Conservation (phyloP, 2,113 vertebrate genomes). For the Ceyx cyanopectus region DNA sequence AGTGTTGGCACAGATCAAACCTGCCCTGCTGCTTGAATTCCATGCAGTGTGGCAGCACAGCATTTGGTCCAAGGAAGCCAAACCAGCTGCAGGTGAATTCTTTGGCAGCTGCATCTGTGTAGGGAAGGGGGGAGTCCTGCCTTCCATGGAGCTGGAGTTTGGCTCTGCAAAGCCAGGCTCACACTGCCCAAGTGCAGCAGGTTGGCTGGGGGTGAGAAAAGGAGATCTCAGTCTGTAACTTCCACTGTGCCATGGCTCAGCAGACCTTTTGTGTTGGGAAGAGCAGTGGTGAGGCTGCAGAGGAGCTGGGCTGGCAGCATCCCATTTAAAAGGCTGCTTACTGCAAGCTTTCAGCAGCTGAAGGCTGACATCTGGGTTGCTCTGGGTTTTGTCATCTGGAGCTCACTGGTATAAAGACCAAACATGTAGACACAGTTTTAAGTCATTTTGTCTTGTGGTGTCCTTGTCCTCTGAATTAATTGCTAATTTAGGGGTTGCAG, state of each 20-base stretch:
- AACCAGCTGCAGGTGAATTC: background rate
- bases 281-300: background rate
- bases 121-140: background rate
- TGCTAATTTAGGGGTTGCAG: too few species aligned
- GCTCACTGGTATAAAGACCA: background rate
- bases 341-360: rapidly evolving
- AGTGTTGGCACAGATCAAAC: conserved; percentile 8
- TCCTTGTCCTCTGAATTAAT: background rate
- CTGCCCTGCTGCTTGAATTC: conserved; percentile 32
- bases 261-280: background rate
- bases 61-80: conserved; percentile 24
- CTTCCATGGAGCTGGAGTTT: background rate
- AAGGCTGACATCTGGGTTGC: background rate
- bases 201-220: background rate
- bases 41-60: conserved; percentile 33
- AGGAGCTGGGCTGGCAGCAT: background rate
- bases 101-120: background rate
- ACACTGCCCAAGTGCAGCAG: background rate
- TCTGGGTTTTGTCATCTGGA: background rate
- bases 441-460: background rate
- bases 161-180: background rate
- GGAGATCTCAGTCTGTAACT: background rate
- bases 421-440: background rate
- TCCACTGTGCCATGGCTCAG: background rate
- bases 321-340: background rate